Percentiles rank a stretch among this genome's conserved stretches.
These are phyloP conservation scores for Thripadectes ignobilis DNA, from an alignment of 2,797 vertebrate genomes.

Conservation along the genomic window DNA sequence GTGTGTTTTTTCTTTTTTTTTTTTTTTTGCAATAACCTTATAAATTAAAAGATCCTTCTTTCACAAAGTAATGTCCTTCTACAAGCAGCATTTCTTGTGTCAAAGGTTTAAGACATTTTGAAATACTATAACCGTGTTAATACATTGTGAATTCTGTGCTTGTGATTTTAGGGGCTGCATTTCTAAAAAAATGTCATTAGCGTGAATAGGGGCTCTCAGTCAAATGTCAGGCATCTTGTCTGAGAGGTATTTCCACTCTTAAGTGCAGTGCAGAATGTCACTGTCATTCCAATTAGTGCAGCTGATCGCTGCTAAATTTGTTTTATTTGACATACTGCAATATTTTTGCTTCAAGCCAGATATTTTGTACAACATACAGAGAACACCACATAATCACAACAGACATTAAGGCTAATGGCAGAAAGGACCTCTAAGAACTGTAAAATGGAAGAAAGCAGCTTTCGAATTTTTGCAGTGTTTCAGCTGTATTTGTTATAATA, in stretches of 20 bases:
- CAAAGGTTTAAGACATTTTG: constrained; percentile 1
- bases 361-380: background rate
- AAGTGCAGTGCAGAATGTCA: constrained; percentile 56
- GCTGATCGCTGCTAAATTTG: constrained; percentile 53
- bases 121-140: background rate
- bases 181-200: constrained; percentile 16
- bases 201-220: constrained; percentile 35
- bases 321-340: constrained; percentile 25
- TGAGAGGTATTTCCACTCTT: constrained; percentile 50
- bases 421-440: background rate
- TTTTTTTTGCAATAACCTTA: background rate
- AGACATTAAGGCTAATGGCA: background rate
- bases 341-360: constrained; percentile 31
- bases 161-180: constrained; percentile 15
- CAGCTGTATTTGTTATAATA: background rate
- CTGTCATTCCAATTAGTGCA: constrained; percentile 63
- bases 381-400: background rate
- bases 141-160: constrained; percentile 15
- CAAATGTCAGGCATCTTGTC: constrained; percentile 63
- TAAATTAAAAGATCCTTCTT: background rate
- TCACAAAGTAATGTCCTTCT: background rate
- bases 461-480: background rate
- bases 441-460: background rate
- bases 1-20: background rate
- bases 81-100: background rate